Evolutionary conservation across 1,140 invertebrate species (phyloP).

Genomic region (Sycophaga agraensis): DNA sequence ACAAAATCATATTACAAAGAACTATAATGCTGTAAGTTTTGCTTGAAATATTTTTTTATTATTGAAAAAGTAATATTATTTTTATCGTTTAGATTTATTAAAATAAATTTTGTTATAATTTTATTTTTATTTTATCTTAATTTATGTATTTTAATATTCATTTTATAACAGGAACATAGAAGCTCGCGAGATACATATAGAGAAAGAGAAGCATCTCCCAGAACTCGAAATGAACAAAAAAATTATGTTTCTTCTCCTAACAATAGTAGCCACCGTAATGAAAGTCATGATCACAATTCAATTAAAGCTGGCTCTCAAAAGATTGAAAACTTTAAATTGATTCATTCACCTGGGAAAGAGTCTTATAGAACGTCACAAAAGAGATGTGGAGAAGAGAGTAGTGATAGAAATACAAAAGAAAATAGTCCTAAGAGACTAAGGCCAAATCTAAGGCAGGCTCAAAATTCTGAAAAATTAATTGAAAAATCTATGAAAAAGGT

Average conservation of each 20-base stretch:
- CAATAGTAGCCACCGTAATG: constrained; percentile 17
- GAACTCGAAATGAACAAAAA: constrained; percentile 36
- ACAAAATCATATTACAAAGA: neutral
- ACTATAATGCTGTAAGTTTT: neutral
- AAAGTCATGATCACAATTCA: constrained; percentile 6
- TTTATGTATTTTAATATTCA: neutral
- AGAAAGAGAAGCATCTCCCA: constrained; percentile 43
- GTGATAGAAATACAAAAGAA: constrained; percentile 8
- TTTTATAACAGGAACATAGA: constrained; percentile 39
- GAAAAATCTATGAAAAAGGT: constrained; percentile 37
- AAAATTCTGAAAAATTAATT: constrained; percentile 12
- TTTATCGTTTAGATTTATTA: too few relatives aligned
- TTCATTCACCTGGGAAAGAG: neutral
- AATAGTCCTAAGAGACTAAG: constrained; percentile 18
- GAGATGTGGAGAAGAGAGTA: constrained; percentile 1
- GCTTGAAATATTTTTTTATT: too few relatives aligned
- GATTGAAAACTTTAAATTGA: constrained; percentile 15
- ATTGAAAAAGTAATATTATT: too few relatives aligned
- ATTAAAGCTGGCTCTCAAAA: constrained; percentile 11
- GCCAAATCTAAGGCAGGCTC: neutral
- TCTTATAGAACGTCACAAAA: neutral
- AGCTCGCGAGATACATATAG: constrained; percentile 44
- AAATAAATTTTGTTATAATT: too few relatives aligned
- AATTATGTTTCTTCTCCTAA: constrained; percentile 29
- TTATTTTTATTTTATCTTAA: neutral